Percentiles rank a stretch among this genome's conserved stretches.
Evolutionary conservation across 2,113 vertebrate genomes (phyloP).

Genomic region (Canis aureus): DNA sequence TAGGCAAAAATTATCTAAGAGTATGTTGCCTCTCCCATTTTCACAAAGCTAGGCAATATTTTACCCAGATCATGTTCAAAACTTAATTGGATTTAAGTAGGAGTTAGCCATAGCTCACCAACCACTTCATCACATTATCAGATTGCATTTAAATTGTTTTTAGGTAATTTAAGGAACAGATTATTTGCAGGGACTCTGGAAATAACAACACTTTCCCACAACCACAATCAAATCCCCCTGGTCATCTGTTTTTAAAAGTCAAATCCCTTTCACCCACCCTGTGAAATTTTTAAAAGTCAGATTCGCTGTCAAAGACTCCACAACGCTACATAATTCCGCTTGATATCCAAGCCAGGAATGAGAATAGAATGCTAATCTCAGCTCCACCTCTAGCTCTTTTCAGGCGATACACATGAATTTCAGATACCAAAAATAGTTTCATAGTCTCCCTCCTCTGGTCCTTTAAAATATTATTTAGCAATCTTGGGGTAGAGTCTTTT

Average conservation of each 20-base stretch:
- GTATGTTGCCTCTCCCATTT: not conserved
- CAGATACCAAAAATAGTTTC: not conserved
- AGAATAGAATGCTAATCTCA: conserved; percentile 18
- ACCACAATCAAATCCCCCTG: not conserved
- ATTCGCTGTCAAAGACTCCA: conserved; percentile 32
- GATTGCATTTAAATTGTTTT: conserved; percentile 66
- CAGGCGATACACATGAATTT: not conserved
- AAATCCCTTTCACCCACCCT: conserved; percentile 33
- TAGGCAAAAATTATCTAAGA: not conserved
- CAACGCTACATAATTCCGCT: not conserved
- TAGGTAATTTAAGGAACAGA: conserved; percentile 36
- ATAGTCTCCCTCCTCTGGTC: not conserved
- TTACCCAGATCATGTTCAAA: conserved; percentile 9
- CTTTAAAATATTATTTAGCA: conserved; percentile 13
- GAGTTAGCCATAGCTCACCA: conserved; percentile 59
- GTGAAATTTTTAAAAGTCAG: not conserved
- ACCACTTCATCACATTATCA: conserved; percentile 64
- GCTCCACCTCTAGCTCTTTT: not conserved
- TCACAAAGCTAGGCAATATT: not conserved
- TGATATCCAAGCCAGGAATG: not conserved
- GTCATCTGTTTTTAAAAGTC: conserved; percentile 48
- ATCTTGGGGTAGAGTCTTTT: too few species aligned
- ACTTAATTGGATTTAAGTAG: conserved; percentile 45
- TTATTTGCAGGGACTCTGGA: not conserved
- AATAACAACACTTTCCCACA: conserved; percentile 44